Base-by-base conservation (phyloP, 2,113 vertebrate genomes). In the Scomber scombrus region DNA sequence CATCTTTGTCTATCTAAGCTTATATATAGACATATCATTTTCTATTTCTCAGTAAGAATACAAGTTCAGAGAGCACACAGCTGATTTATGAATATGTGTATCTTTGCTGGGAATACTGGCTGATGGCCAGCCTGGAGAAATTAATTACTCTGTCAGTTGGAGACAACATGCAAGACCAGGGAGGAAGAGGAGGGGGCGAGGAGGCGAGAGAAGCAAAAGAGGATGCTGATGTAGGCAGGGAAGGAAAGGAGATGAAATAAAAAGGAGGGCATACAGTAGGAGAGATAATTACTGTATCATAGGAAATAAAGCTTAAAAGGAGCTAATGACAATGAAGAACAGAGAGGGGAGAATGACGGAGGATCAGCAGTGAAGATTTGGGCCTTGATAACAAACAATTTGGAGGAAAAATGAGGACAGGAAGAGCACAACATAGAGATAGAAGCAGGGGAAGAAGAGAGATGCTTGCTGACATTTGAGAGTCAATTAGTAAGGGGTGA, bases 101-200 rank as follows among this genome's bases (percentile, higher is more conserved):
- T 85, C 67, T 80, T 82, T 62, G 58, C 54, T 64, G 68, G 23
- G 45, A 79, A 70, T 50, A 4, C 23, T 18, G 80, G 46, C 68
- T 51, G 64, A 80, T 73, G 3, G 16, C 64, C 67, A 66, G 51
- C 52, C 69, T 50, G 54, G 82, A 71, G 71, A 85, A 82, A 87
- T 77, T 75, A 82, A 89, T 90, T 82, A 86, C 66, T 77, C 62
- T 60, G 78, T 84, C 61, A 60, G 80, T 3, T 64, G 71, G 56
- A 79, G 72, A 63, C 60, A 69, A 71, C 52, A 49, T 65, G 56
- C 66, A 63, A 49, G 52, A 63, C 18, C 14, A 16, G 55, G 54
- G 66, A 78, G 50, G 45, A 66, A 18, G 58, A 66, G 18, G 65
- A 52, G 52, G 45, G 21, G 45, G 21, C 7, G 34, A 60, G 45